Evolutionary conservation across 2,888 invertebrate species (phyloP).

Genomic region (Acronicta psi): DNA sequence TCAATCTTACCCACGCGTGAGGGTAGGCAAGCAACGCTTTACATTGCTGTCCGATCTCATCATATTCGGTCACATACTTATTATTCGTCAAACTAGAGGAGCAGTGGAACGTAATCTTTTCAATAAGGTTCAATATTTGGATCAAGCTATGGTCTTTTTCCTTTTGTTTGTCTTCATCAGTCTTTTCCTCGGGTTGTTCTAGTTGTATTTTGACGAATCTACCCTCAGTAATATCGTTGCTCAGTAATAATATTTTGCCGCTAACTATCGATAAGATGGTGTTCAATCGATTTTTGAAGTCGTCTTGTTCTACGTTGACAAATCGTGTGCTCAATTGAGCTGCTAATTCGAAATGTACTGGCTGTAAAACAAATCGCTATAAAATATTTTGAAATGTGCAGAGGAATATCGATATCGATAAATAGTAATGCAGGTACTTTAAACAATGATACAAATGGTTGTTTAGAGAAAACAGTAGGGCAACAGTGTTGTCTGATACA

Average conservation of each 20-base stretch:
- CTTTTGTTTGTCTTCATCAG: constrained; percentile 90
- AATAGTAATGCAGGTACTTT: no score
- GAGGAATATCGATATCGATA: no score
- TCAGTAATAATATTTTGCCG: constrained; percentile 85
- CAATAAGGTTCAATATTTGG: constrained; percentile 92
- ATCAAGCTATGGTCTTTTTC: constrained; percentile 93
- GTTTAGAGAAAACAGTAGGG: no score
- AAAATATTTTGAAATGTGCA: no score
- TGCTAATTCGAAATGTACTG: constrained; percentile 92
- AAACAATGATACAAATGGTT: no score
- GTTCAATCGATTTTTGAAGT: constrained; percentile 91
- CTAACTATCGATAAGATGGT: constrained; percentile 90
- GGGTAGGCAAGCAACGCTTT: constrained; percentile 93
- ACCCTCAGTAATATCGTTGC: constrained; percentile 87
- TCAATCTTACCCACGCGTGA: constrained; percentile 95
- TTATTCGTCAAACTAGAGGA: constrained; percentile 88
- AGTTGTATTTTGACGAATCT: constrained; percentile 89
- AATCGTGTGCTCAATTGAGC: constrained; percentile 94
- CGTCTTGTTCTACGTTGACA: constrained; percentile 92
- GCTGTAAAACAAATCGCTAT: constrained; percentile 69
- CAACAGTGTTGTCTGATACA: no score
- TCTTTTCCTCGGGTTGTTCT: constrained; percentile 73
- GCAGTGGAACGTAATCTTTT: constrained; percentile 91
- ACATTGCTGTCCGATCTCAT: constrained; percentile 90
- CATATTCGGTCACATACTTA: constrained; percentile 81